These are phyloP conservation scores for Phylloscopus trochilus DNA, from an alignment of 2,113 vertebrate species.

Conservation along the genomic window DNA sequence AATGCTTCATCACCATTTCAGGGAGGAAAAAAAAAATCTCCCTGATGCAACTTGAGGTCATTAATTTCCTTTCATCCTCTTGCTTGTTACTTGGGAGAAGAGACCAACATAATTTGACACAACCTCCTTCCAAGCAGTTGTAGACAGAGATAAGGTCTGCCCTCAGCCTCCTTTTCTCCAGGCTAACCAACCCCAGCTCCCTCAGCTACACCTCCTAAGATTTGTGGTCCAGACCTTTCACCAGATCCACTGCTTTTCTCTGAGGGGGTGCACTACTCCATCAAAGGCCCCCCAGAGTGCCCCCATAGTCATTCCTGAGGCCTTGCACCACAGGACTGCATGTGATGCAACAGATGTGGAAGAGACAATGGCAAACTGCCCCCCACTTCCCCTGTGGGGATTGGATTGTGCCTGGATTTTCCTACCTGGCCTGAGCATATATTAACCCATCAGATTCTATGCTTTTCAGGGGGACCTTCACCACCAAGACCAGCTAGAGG, in stretches of 20 bases:
- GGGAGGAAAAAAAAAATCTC: neutral
- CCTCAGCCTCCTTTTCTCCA: neutral
- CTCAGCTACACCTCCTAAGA: neutral
- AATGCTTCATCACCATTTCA: neutral
- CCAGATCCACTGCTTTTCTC: neutral
- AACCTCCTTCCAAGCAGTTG: neutral
- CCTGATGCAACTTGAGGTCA: neutral
- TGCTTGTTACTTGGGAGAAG: neutral
- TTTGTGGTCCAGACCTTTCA: neutral
- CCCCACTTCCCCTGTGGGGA: no score
- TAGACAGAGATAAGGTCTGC: neutral
- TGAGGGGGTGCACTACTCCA: neutral
- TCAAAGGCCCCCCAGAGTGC: neutral
- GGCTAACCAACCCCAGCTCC: neutral
- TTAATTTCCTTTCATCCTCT: neutral
- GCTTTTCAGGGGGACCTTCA: neutral
- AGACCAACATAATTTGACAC: neutral
- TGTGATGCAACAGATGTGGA: neutral
- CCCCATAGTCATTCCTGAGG: neutral
- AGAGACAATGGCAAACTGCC: neutral
- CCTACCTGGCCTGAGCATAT: neutral
- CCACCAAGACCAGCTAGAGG: neutral
- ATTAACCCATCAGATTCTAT: neutral
- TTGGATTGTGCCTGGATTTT: no score
- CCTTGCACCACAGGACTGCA: neutral